Base-by-base conservation (phyloP, 2,797 vertebrate genomes). In the Sebastes nivosus region DNA sequence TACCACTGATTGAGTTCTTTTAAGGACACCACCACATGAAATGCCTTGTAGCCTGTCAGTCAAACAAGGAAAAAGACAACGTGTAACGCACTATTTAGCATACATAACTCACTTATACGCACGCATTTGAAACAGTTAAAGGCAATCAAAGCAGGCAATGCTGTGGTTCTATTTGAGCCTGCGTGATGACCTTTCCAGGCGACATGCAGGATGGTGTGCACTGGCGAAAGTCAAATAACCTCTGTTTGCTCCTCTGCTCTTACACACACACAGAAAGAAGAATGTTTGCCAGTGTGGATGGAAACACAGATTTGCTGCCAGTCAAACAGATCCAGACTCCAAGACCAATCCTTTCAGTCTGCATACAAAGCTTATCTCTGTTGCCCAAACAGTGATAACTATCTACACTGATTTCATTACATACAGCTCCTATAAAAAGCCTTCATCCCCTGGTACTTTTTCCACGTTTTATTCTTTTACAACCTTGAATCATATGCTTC, bases 381-480 rank as follows among this genome's bases (percentile, higher is more conserved):
- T 88, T 93, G 90, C 77, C 75, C 77, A 87, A 92, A 92, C 83
- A 88, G 18, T 24, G 72, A 86, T 75, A 77, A 52, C 34, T 14
- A 69, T 85, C 77, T 7, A 36, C 20, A 50, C 20, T 12, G 38
- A 80, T 77, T 87, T 85, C 25, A 70, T 66, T 67, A 70, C 72
- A 61, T 30, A 24, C 50, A 54, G n/a, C 61, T 65, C n/a, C 25
- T 67, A 32, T 36, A 55, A 76, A 57, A 73, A 61, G 9, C 25
- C 13, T 20, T 4, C 5, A 46, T 4, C 11, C 6, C 6, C 5
- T 14, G 57, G 36, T 24, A 57, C n/a, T 18, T 75, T 14, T 46
- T 30, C 7, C 8, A 57, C 12, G 2, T 38, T 75, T 60, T 66
- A 42, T 59, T 74, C 6, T 42, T 84, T 75, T 29, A 27, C 14